Base-by-base conservation (phyloP, 2,888 invertebrate genomes). In the Drosophila falleni region DNA sequence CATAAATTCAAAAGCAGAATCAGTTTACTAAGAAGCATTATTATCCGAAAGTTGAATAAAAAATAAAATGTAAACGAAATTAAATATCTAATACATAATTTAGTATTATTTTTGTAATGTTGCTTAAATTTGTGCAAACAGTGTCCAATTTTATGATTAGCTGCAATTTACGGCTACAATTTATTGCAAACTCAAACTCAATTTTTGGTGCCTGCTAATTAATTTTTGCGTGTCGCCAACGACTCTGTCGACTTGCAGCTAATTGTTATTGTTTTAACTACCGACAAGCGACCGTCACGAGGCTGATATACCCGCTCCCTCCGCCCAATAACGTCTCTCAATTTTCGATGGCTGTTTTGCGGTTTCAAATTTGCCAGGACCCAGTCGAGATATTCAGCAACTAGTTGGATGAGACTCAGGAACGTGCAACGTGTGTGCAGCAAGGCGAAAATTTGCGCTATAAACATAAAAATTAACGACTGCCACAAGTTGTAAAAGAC, bases 401-500 rank as follows among this genome's bases (percentile, higher is more conserved):
- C 15, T 29, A 35, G 66, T 6, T 16, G 31, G 23, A 6, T 13
- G 13, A 15, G 59, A 13, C 50, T 54, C 74, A 74, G 78, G 78
- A 23, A 16, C 51, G 70, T 53, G 63, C 46, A 56, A 56, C 39
- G 56, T 51, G 84, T 89, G 87, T 89, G 87, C 89, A 85, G 59
- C 80, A 83, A 80, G 78, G 84, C 88, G 81, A 80, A 85, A 90
- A 82, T 84, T 81, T 84, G 71, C 59, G 87, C 85, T 78, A 90
- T 89, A 89, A 89, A 89, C 89, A 90, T 91, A 90, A 91, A 91
- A 91, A 87, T 91, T 91, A 91, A 91, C 82, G 90, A 87, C 89
- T 82, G 86, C 76, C 74, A 85, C 88, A 87, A 87, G 87, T 84
- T 90, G 87, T 91, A 87, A 91, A 91, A 86, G 90, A 87, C 90